Base-by-base conservation (phyloP, 1,140 invertebrate species). In the Plodia interpunctella region DNA sequence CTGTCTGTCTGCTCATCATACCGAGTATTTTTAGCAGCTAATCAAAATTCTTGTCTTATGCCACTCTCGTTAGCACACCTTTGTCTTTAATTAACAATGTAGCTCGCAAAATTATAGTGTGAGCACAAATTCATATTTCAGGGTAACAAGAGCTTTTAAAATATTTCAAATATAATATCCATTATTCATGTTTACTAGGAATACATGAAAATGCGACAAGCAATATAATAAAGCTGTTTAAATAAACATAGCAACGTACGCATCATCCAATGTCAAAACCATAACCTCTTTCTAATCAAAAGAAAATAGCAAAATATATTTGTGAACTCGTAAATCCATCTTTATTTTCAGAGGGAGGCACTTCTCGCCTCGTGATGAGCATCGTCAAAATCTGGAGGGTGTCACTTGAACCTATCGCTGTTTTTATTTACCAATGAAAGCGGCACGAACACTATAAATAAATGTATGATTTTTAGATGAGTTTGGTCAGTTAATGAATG, bases 1-100 rank as follows among this genome's bases (percentile, higher is more conserved):
- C 57, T 69, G 68, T 63, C 74, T 62, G 60, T 59, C 53, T 35
- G 60, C 63, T 60, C 59, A 25, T 60, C 57, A 52, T 49, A 57
- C 64, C 44, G 60, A 54, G 63, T 66, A 68, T 72, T 83, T 83
- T 79, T 79, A 82, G 68, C 62, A 70, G 56, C 72, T 76, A 71
- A 83, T 82, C 76, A 80, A 75, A 69, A 83, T 82, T 80, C 76
- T 59, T 59, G 69, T 69, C 72, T 65, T 70, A 66, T 63, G 60
- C 64, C 62, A 60, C 68, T 77, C 66, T 78, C 76, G 78, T 83
- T 78, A 79, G 74, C 60, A 72, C 66, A 79, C 74, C 71, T 80
- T 82, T 83, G 75, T 85, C 72, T 77, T 66, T 72, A 68, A 69
- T 67, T 68, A 62, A 65, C 60, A 66, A 59, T 57, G 53, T 60